Conservation (phyloP, 2,888 invertebrate genomes). For the Pyrrhosoma nymphula region DNA sequence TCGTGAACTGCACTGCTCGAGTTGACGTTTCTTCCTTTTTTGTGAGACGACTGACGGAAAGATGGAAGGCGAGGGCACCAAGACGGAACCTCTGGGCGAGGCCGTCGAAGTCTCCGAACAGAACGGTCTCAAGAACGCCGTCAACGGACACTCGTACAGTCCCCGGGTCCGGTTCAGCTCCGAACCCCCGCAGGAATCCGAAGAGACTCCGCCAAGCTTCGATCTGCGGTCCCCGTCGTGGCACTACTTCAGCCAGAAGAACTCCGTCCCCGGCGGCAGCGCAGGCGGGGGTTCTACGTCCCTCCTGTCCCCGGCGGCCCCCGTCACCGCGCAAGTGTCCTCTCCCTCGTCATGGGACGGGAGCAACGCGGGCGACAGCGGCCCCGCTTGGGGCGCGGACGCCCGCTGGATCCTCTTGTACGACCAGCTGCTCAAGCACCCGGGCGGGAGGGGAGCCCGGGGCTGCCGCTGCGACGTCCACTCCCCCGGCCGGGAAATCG, state of each 20-base stretch:
- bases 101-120: background rate
- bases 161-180: conserved; percentile 48
- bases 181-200: conserved; percentile 24
- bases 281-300: conserved; percentile 25
- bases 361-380: conserved; percentile 72
- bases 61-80: conserved; percentile 41
- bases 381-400: conserved; percentile 77
- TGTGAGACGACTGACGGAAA: background rate
- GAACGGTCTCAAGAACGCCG: background rate
- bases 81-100: background rate
- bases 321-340: conserved; percentile 47
- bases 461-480: conserved; percentile 78
- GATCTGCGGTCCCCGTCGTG: conserved; percentile 52
- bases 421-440: conserved; percentile 80
- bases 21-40: background rate
- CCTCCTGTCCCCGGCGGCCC: conserved; percentile 26
- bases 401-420: conserved; percentile 80
- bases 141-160: conserved; percentile 33
- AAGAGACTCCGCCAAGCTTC: conserved; percentile 41
- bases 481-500: conserved; percentile 75
- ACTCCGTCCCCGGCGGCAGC: background rate
- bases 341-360: conserved; percentile 57
- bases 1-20: background rate
- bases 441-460: conserved; percentile 77
- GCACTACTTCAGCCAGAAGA: conserved; percentile 46